These are phyloP conservation scores for Tapirus indicus DNA, from an alignment of 2,797 vertebrate species.

Conservation along the genomic window DNA sequence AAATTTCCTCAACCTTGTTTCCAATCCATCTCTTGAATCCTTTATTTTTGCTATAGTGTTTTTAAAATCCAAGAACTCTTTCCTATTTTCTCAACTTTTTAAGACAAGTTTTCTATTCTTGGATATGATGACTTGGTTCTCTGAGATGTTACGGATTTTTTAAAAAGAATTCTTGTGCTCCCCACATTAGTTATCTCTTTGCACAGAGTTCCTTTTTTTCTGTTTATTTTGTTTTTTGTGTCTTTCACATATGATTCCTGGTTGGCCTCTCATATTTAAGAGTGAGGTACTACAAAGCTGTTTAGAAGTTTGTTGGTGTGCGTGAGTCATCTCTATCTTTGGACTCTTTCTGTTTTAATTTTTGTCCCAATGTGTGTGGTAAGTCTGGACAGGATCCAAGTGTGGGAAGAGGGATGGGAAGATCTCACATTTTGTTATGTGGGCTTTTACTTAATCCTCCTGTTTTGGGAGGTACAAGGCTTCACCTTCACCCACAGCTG, in stretches of 20 bases:
- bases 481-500: not conserved
- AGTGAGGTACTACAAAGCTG: not conserved
- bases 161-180: not conserved
- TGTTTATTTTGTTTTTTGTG: not conserved
- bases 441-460: not conserved
- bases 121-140: not conserved
- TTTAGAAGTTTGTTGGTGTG: not conserved
- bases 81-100: conserved; percentile 39
- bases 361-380: not conserved
- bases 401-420: not conserved
- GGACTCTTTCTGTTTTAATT: not conserved
- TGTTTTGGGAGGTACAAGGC: not conserved
- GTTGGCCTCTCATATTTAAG: not conserved
- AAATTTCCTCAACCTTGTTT: conserved; percentile 6
- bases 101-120: not conserved
- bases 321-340: not conserved
- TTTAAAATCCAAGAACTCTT: conserved; percentile 30
- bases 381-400: not conserved
- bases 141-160: not conserved
- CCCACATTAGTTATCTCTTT: not conserved
- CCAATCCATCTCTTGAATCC: not conserved
- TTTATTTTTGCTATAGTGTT: not conserved
- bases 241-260: conserved; percentile 19
- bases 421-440: not conserved
- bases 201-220: not conserved